Conservation (phyloP, 2,113 vertebrate genomes). For the Merops nubicus region DNA sequence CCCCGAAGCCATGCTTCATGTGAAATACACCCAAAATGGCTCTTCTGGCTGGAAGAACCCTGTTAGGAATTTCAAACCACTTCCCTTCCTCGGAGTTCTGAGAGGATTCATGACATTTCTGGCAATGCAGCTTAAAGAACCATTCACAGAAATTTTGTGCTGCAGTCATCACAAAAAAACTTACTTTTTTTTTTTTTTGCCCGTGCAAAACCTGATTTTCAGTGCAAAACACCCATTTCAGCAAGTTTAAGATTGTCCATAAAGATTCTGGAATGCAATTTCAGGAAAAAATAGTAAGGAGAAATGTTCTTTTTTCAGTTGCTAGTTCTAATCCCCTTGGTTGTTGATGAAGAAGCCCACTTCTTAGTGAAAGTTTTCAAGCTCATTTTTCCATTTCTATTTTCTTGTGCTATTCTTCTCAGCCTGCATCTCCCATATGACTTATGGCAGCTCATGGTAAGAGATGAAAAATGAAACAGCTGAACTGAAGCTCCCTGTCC, state of each 20-base stretch:
- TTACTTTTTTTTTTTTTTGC: background rate
- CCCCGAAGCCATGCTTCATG: slow-evolving; percentile 18
- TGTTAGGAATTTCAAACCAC: slow-evolving; percentile 47
- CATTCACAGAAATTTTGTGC: slow-evolving; percentile 41
- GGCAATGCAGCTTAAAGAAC: slow-evolving; percentile 11
- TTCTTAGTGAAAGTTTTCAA: background rate
- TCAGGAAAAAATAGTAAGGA: background rate
- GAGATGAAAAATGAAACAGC: background rate
- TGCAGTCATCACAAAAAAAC: slow-evolving; percentile 51
- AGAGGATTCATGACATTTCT: slow-evolving; percentile 42
- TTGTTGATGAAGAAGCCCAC: background rate
- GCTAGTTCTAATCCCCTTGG: background rate
- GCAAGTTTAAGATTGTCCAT: background rate
- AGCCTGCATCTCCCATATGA: background rate
- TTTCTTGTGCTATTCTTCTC: background rate
- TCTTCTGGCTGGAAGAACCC: slow-evolving; percentile 41
- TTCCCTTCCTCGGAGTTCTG: slow-evolving; percentile 51
- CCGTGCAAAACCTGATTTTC: background rate
- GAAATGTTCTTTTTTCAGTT: background rate
- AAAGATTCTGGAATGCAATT: background rate
- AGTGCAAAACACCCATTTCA: background rate
- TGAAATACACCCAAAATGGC: slow-evolving; percentile 49
- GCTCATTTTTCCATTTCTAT: background rate
- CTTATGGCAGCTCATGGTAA: background rate
- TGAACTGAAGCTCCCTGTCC: background rate